Conservation (phyloP, 2,888 invertebrate genomes). For the Hypselothyrea guttata region DNA sequence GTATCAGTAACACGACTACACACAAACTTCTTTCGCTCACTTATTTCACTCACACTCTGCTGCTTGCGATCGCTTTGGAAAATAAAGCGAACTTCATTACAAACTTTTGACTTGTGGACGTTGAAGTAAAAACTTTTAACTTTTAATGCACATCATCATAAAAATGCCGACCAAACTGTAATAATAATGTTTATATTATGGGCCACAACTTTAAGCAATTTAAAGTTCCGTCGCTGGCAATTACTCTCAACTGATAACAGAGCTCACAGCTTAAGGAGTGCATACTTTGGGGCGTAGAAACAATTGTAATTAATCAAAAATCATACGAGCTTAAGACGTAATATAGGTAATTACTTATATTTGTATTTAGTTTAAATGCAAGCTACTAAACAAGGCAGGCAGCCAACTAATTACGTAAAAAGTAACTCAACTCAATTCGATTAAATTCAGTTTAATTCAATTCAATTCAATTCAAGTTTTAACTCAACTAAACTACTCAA, state of each 20-base stretch:
- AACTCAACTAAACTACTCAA: conserved; percentile 41
- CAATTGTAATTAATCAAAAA: conserved; percentile 13
- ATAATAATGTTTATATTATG: conserved; percentile 49
- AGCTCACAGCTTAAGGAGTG: conserved; percentile 15
- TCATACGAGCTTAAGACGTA: conserved; percentile 16
- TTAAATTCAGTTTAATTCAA: no score
- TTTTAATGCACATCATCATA: conserved; percentile 44
- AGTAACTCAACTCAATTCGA: conserved; percentile 1
- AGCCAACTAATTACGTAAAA: conserved; percentile 35
- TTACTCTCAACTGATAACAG: conserved; percentile 24
- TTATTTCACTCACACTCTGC: conserved; percentile 1
- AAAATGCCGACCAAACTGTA: conserved; percentile 21
- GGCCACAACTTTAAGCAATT: conserved; percentile 38
- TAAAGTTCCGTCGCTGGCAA: conserved; percentile 27
- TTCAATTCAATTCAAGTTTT: conserved; percentile 9
- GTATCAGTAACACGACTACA: no score
- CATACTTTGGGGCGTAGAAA: conserved; percentile 56
- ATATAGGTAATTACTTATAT: conserved; percentile 21
- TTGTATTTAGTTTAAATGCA: conserved; percentile 21
- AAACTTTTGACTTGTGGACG: conserved; percentile 40
- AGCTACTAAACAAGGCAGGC: conserved; percentile 42
- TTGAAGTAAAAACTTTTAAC: conserved; percentile 36
- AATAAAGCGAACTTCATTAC: conserved; percentile 31
- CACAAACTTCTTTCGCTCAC: not conserved
- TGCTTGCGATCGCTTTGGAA: conserved; percentile 28